These are phyloP conservation scores for Takifugu flavidus DNA, from an alignment of 2,113 vertebrate species.

Conservation along the genomic window DNA sequence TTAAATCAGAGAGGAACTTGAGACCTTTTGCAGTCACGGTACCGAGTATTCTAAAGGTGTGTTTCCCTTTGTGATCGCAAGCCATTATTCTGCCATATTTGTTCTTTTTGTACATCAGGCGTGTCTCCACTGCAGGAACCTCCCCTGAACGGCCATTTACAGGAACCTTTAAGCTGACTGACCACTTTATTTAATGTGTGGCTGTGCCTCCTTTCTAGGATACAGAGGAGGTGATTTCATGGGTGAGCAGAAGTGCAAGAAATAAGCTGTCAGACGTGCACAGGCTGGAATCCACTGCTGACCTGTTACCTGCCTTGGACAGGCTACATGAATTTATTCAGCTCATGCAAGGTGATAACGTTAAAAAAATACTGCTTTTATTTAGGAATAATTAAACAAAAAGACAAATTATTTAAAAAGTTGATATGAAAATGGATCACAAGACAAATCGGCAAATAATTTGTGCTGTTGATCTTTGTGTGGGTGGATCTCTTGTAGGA, in stretches of 20 bases:
- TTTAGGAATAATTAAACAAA: background rate
- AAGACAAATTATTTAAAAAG: too few species aligned
- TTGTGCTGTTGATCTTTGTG: background rate
- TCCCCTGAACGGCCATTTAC: background rate
- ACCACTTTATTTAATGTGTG: constrained; percentile 2
- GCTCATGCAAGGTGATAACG: constrained; percentile 66
- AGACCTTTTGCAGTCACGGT: constrained; percentile 36
- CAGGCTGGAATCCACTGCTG: constrained; percentile 51
- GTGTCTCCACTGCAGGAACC: background rate
- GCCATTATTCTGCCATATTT: too few species aligned
- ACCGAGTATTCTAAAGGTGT: constrained; percentile 66
- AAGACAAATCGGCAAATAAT: background rate
- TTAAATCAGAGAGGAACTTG: background rate
- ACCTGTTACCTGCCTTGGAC: constrained; percentile 66
- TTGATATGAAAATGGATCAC: too few species aligned
- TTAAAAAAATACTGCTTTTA: background rate
- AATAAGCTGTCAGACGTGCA: constrained; percentile 58
- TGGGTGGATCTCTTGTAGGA: constrained; percentile 46
- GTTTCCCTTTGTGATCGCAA: background rate
- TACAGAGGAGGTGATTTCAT: constrained; percentile 58
- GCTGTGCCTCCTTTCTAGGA: constrained; percentile 53
- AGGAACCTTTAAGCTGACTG: background rate
- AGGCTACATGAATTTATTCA: constrained; percentile 64
- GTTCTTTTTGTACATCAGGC: background rate
- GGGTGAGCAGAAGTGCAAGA: constrained; percentile 61